These are phyloP conservation scores for Dolichopus griseipennis DNA, from an alignment of 2,888 invertebrate genomes.

Conservation along the genomic window DNA sequence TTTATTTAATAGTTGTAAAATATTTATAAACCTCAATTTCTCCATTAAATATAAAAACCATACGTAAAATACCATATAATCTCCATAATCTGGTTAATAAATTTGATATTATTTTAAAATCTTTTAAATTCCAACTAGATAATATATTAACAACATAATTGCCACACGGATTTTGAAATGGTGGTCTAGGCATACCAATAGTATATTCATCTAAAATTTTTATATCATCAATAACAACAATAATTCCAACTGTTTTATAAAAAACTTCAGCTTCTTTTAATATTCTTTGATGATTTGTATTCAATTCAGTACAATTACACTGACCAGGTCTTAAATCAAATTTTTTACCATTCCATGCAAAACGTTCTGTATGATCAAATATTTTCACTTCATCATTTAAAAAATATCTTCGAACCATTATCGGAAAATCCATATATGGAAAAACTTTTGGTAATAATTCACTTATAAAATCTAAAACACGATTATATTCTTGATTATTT, in stretches of 20 bases:
- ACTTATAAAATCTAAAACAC: background rate
- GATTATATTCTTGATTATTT: background rate
- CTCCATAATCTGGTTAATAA: background rate
- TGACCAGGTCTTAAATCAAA: background rate
- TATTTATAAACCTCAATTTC: background rate
- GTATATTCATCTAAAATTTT: background rate
- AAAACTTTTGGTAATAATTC: slow-evolving; percentile 1
- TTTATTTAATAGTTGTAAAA: too few relatives aligned
- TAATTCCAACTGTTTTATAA: background rate
- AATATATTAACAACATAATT: background rate
- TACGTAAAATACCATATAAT: background rate
- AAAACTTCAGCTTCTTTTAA: slow-evolving; percentile 1
- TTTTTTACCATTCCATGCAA: slow-evolving; percentile 1
- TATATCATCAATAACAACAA: background rate
- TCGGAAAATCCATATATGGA: background rate
- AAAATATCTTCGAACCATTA: background rate
- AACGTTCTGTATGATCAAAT: background rate
- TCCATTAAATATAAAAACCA: background rate
- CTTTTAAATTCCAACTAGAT: background rate
- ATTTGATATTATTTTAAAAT: background rate
- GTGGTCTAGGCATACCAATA: background rate
- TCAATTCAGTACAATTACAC: background rate
- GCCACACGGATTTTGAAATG: background rate
- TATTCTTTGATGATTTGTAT: background rate
- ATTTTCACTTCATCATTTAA: background rate